A percentile compares a stretch with the other conserved stretches of the same genome.
Conservation (phyloP, 1,140 invertebrate species). For the Anadara kagoshimensis region DNA sequence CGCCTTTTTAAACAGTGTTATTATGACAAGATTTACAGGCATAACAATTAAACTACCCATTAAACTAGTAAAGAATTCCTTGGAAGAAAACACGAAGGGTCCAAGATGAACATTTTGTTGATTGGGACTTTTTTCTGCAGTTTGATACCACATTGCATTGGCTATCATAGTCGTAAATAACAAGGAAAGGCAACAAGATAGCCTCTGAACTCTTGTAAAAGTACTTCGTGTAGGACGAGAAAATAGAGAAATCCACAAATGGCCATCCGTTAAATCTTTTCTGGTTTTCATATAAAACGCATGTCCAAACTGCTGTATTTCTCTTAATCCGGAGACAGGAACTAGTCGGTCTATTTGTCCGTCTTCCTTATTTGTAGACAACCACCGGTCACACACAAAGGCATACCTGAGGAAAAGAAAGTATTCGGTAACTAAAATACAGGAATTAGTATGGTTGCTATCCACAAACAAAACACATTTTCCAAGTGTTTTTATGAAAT, state of each 20-base stretch:
- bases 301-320: constrained; percentile 55
- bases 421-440: too few relatives aligned
- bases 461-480: too few relatives aligned
- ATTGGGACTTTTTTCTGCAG: constrained; percentile 39
- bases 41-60: constrained; percentile 72
- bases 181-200: constrained; percentile 63
- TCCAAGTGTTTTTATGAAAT: too few relatives aligned
- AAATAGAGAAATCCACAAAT: constrained; percentile 65
- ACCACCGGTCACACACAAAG: constrained; percentile 70
- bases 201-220: constrained; percentile 63
- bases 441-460: too few relatives aligned
- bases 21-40: constrained; percentile 75
- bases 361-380: constrained; percentile 70
- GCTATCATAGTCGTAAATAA: constrained; percentile 68
- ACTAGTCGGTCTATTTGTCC: constrained; percentile 59
- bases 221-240: constrained; percentile 54
- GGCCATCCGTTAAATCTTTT: constrained; percentile 57
- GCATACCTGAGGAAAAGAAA: constrained; percentile 57
- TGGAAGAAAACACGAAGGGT: constrained; percentile 47
- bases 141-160: constrained; percentile 69
- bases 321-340: constrained; percentile 49
- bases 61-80: constrained; percentile 60
- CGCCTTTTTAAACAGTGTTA: constrained; percentile 74
- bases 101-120: constrained; percentile 43
- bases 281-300: constrained; percentile 54